Evolutionary conservation across 2,113 vertebrate species (phyloP), one percentile per base, ranked within the genome.

Genomic region (Ahaetulla prasina): DNA sequence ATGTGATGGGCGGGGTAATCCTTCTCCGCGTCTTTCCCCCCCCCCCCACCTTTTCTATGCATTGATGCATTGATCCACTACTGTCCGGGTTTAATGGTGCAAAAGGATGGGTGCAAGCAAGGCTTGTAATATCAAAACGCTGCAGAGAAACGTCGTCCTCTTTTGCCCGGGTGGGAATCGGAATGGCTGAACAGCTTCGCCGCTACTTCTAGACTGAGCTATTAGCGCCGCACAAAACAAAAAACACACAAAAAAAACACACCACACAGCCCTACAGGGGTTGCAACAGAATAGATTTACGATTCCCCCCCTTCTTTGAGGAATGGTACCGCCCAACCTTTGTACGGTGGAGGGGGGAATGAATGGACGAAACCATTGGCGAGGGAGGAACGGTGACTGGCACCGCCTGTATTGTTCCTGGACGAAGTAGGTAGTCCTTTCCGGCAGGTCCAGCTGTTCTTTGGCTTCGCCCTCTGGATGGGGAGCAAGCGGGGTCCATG

Each of bases 111-210:
- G 43, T 27, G n/a, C n/a, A n/a, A n/a, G 85, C 91, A 68, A 89
- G 1, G 85, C 88, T 95, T 93, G 95, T 95, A 95, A 92, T 94
- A 1, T 1, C 7, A 4, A 6, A 20, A 49, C 23, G 16, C 87
- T 12, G 25, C 49, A 45, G 47, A n/a, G 8, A n/a, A 12, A 43
- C 43, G 10, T 11, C 14, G 12, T 20, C n/a, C n/a, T n/a, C 4
- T 3, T 63, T 57, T 2, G 45, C 49, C 43, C 54, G 16, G 10
- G 20, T 22, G 52, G 39, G 22, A 3, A n/a, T 18, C 1, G 1
- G 9, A 35, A 63, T 84, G 45, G 43, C 25, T 55, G 27, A 4
- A 9, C 60, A 22, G 25, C 68, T 20, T 5, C 12, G 2, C 12
- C 30, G 30, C 43, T 80, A 22, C 74, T 43, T 8, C n/a, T 25